Evolutionary conservation across 2,797 vertebrate genomes (phyloP).

Genomic region (Sciurus carolinensis): DNA sequence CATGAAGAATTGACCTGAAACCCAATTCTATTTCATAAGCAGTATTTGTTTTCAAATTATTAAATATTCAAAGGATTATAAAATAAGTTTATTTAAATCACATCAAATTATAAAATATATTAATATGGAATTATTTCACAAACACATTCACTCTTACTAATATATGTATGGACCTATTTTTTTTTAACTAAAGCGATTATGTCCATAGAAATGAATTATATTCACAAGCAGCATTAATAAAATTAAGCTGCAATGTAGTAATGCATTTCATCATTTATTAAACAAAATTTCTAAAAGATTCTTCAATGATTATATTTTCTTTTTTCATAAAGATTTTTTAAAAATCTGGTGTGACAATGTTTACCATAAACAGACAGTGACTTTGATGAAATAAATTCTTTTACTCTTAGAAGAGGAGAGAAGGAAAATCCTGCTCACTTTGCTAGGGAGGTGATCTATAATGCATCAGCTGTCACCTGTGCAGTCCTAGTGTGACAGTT

Average conservation of each 20-base stretch:
- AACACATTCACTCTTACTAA: not conserved
- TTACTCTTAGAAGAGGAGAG: not conserved
- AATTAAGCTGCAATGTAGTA: slow-evolving; percentile 74
- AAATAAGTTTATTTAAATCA: not conserved
- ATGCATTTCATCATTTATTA: slow-evolving; percentile 69
- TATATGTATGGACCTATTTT: not conserved
- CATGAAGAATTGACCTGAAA: slow-evolving; percentile 2
- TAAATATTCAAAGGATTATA: not conserved
- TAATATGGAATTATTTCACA: not conserved
- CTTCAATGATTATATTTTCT: not conserved
- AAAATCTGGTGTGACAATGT: not conserved
- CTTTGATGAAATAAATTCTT: slow-evolving; percentile 17
- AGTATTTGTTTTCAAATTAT: not conserved
- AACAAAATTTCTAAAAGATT: not conserved
- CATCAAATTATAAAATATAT: not conserved
- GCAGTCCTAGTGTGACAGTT: slow-evolving; percentile 87
- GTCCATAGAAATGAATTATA: not conserved
- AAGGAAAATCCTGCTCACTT: slow-evolving; percentile 67
- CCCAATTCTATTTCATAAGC: not conserved
- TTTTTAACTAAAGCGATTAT: not conserved
- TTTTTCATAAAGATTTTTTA: slow-evolving; percentile 3
- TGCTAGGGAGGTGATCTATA: slow-evolving; percentile 87
- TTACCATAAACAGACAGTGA: not conserved
- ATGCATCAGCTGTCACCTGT: slow-evolving; percentile 89
- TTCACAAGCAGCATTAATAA: not conserved